Percentiles rank a stretch among this genome's conserved stretches.
phyloP scores from a whole-genome alignment of 2,888 invertebrate species.

The Altica lythri region DNA sequence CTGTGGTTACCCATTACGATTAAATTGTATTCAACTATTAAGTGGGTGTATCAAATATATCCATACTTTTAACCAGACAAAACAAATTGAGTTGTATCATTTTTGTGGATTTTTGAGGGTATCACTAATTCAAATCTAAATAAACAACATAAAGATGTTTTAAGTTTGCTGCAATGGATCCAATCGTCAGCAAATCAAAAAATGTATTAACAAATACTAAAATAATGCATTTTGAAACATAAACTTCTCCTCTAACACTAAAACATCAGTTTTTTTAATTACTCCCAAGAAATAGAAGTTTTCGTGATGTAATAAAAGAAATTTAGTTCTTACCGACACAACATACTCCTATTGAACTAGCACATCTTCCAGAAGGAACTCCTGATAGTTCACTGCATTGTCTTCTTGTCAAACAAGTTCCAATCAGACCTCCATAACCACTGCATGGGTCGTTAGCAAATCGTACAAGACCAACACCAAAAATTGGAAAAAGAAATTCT shows the following conservation, averaged over 20 bases:
- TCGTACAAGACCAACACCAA: slow-evolving; percentile 64
- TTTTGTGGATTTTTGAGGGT: too few species aligned
- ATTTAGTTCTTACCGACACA: slow-evolving; percentile 69
- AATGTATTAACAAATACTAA: neutral
- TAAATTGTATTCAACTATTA: too few species aligned
- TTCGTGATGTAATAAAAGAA: slow-evolving; percentile 44
- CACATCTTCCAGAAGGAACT: slow-evolving; percentile 72
- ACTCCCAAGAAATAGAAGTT: neutral
- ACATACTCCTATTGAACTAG: slow-evolving; percentile 74
- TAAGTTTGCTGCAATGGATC: neutral
- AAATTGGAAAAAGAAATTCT: slow-evolving; percentile 28
- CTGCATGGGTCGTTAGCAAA: slow-evolving; percentile 73
- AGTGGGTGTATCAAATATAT: too few species aligned
- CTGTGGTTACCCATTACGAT: too few species aligned
- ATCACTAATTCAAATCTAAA: too few species aligned
- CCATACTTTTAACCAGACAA: too few species aligned
- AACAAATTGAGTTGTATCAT: too few species aligned
- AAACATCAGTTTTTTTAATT: neutral
- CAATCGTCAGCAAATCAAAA: neutral
- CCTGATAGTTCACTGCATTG: slow-evolving; percentile 76
- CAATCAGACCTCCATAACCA: slow-evolving; percentile 67
- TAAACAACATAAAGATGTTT: too few species aligned
- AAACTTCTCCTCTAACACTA: neutral
- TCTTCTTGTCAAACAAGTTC: slow-evolving; percentile 75
- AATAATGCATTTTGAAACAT: neutral